Evolutionary conservation across 2,888 invertebrate species (phyloP).

Genomic region (Acleris laterana): DNA sequence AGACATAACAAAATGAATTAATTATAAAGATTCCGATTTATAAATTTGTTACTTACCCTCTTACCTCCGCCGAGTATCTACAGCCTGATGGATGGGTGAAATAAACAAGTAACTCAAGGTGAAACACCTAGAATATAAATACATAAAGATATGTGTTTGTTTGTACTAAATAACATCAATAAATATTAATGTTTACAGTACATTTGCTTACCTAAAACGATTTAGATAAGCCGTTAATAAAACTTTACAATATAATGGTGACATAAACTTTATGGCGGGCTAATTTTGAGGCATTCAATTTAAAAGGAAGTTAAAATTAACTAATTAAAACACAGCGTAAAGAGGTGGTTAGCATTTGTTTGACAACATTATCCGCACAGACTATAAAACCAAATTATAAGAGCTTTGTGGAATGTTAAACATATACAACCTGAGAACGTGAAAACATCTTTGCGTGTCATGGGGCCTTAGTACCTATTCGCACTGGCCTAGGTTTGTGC

Average conservation of each 20-base stretch:
- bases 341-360: neutral
- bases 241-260: constrained; percentile 27
- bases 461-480: neutral
- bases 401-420: too few species aligned
- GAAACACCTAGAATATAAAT: too few species aligned
- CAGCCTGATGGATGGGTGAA: too few species aligned
- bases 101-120: too few species aligned
- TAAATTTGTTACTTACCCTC: too few species aligned
- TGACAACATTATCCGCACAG: neutral
- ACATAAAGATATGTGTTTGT: neutral
- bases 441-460: too few species aligned
- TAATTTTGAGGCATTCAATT: constrained; percentile 16
- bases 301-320: neutral
- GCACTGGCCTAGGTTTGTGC: constrained; percentile 54
- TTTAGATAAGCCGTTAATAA: constrained; percentile 22
- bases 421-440: too few species aligned
- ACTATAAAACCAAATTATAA: neutral
- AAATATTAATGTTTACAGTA: constrained; percentile 29
- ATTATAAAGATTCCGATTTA: too few species aligned
- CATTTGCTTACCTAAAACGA: constrained; percentile 22
- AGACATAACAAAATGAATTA: too few species aligned
- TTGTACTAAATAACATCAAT: constrained; percentile 17
- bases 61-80: too few species aligned
- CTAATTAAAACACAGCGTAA: neutral
- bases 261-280: constrained; percentile 26